Conservation (phyloP, 1,140 invertebrate genomes). For the Euura lappo region DNA sequence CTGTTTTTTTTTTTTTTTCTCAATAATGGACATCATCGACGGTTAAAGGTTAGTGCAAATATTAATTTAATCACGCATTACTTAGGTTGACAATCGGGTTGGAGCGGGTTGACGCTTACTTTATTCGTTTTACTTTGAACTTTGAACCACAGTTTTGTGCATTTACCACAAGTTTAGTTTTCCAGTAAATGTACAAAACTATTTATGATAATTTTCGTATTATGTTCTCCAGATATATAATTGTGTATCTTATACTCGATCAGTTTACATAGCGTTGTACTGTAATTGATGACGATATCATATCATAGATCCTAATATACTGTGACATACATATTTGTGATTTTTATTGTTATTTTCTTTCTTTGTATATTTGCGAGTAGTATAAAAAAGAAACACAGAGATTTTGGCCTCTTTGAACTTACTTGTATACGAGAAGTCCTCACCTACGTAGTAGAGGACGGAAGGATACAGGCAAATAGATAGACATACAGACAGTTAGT, state of each 20-base stretch:
- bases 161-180: not conserved
- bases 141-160: not conserved
- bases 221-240: not conserved
- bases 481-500: slow-evolving; percentile 58
- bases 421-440: slow-evolving; percentile 60
- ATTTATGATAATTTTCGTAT: not conserved
- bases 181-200: not conserved
- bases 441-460: slow-evolving; percentile 56
- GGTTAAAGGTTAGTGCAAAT: too few species aligned
- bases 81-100: too few species aligned
- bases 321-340: not conserved
- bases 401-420: slow-evolving; percentile 44
- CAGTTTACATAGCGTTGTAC: slow-evolving; percentile 37
- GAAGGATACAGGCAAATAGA: slow-evolving; percentile 57
- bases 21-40: too few species aligned
- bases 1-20: too few species aligned
- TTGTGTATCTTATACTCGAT: not conserved
- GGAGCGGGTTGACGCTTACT: too few species aligned
- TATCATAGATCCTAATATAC: not conserved
- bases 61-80: too few species aligned
- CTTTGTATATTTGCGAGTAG: not conserved
- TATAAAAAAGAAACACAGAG: slow-evolving; percentile 14
- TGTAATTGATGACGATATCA: slow-evolving; percentile 37
- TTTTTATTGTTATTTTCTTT: not conserved
- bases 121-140: too few species aligned